Conservation (phyloP, 2,888 invertebrate genomes). For the Rhagonycha fulva region DNA sequence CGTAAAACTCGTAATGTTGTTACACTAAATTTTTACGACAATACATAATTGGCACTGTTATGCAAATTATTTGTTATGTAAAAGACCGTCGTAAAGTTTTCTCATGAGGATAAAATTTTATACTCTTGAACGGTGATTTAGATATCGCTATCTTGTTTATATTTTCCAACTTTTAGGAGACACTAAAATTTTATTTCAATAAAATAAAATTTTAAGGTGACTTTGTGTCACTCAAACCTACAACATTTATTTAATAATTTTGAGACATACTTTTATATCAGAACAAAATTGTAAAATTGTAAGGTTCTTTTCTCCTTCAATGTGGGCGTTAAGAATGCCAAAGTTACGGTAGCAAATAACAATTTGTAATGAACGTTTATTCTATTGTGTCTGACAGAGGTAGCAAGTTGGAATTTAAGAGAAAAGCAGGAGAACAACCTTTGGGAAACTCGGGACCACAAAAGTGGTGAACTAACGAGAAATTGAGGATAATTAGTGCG, state of each 20-base stretch:
- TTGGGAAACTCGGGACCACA: slow-evolving; percentile 8
- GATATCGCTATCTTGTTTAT: neutral
- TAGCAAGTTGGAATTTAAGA: slow-evolving; percentile 7
- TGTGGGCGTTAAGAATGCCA: neutral
- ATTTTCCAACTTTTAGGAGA: neutral
- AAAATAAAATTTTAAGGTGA: neutral
- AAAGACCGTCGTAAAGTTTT: slow-evolving; percentile 6
- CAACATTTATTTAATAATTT: neutral
- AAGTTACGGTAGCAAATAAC: neutral
- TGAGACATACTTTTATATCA: neutral
- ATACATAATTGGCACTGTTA: slow-evolving; percentile 11
- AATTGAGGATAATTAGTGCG: slow-evolving; percentile 20
- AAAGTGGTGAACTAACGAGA: slow-evolving; percentile 21
- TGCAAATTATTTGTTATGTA: slow-evolving; percentile 10
- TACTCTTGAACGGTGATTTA: slow-evolving; percentile 1
- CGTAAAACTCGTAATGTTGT: slow-evolving; percentile 6
- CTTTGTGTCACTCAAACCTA: neutral
- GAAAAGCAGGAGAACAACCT: slow-evolving; percentile 13
- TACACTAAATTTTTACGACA: slow-evolving; percentile 13
- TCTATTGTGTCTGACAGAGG: neutral
- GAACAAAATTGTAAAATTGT: neutral
- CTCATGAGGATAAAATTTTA: slow-evolving; percentile 6
- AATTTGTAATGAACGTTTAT: slow-evolving; percentile 11
- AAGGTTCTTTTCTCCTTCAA: neutral
- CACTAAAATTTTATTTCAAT: slow-evolving; percentile 3